Percentiles rank a stretch among this genome's conserved stretches.
These are phyloP conservation scores for Centroberyx gerrardi DNA, from an alignment of 2,797 vertebrate genomes.

Conservation along the genomic window DNA sequence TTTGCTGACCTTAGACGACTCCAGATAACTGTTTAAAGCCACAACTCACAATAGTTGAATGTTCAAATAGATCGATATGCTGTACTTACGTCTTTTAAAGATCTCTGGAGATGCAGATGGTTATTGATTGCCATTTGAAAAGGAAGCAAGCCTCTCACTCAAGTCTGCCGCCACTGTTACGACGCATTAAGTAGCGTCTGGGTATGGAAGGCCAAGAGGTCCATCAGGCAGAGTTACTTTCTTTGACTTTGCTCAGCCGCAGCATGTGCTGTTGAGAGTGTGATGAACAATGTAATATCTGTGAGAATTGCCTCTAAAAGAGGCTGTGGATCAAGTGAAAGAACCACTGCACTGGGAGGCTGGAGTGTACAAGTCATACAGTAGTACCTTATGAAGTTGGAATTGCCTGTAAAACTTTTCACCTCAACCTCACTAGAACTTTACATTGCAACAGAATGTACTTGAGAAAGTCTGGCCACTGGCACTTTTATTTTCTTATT, in stretches of 20 bases:
- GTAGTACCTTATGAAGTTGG: neutral
- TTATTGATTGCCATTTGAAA: conserved; percentile 47
- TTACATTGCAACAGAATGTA: neutral
- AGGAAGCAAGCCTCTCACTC: neutral
- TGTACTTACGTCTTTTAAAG: conserved; percentile 2
- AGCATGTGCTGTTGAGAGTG: neutral
- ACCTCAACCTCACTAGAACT: conserved; percentile 7
- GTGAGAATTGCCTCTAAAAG: conserved; percentile 11
- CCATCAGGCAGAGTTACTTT: neutral
- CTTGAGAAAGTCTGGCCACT: no score
- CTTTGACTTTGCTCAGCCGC: conserved; percentile 15
- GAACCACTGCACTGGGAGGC: neutral
- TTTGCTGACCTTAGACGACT: conserved; percentile 31
- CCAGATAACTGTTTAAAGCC: conserved; percentile 16
- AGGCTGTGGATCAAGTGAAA: conserved; percentile 3
- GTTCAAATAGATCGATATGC: neutral
- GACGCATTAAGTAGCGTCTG: conserved; percentile 21
- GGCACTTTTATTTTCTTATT: no score
- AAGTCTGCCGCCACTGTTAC: neutral
- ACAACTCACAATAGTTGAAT: conserved; percentile 4
- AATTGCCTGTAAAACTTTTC: conserved; percentile 20
- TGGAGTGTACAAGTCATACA: conserved; percentile 10
- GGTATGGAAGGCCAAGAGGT: conserved; percentile 15
- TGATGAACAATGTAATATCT: conserved; percentile 11
- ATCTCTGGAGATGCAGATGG: conserved; percentile 25